Percentiles rank a stretch among this genome's conserved stretches.
Evolutionary conservation across 64 coral and sea anemone species (phyloP).

Genomic region (Pocillopora damicornis): DNA sequence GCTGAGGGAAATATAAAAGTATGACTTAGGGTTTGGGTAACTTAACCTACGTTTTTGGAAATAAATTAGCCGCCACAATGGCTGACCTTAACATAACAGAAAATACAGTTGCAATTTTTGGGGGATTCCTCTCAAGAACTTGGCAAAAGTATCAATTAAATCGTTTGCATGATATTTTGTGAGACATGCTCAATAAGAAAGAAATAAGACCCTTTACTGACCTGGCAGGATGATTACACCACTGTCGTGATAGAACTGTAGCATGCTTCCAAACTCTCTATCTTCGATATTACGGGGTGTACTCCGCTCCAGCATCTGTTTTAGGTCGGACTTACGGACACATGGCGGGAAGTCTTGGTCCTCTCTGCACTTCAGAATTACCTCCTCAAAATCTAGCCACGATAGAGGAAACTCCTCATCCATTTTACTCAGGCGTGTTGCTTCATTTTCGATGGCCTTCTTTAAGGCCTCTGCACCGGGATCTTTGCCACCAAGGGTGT

Average conservation of each 20-base stretch:
- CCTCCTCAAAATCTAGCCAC: constrained; percentile 81
- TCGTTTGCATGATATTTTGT: too few species aligned
- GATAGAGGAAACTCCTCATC: constrained; percentile 49
- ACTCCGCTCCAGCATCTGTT: constrained; percentile 10
- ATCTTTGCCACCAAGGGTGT: constrained; percentile 38
- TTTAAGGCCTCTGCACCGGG: constrained; percentile 24
- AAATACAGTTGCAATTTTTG: too few species aligned
- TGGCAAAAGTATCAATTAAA: too few species aligned
- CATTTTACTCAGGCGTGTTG: background rate
- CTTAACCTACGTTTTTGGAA: too few species aligned
- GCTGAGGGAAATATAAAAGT: too few species aligned
- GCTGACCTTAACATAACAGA: too few species aligned
- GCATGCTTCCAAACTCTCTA: constrained; percentile 62
- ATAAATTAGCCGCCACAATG: too few species aligned
- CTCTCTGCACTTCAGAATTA: constrained; percentile 46
- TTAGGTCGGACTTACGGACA: constrained; percentile 13
- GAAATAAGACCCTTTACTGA: background rate
- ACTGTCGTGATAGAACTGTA: constrained; percentile 76
- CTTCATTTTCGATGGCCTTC: constrained; percentile 59
- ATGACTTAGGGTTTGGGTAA: too few species aligned
- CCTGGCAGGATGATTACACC: constrained; percentile 73
- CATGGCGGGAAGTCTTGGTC: constrained; percentile 5
- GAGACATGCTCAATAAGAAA: too few species aligned
- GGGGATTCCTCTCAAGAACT: too few species aligned
- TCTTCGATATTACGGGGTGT: constrained; percentile 2